Percentiles rank a stretch among this genome's conserved stretches.
Conservation (phyloP, 2,888 invertebrate genomes). For the Neelides folsomi region DNA sequence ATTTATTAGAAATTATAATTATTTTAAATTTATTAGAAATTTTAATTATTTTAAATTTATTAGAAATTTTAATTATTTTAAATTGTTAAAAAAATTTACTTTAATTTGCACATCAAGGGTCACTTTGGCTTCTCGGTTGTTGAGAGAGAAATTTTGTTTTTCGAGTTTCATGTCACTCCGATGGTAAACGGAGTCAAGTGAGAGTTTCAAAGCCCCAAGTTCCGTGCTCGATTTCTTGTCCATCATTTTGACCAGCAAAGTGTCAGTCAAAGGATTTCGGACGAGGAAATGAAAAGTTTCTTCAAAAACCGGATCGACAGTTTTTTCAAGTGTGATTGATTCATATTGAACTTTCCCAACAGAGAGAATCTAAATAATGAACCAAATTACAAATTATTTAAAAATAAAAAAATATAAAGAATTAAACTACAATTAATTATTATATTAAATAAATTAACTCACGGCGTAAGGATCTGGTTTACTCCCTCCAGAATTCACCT, state of each 20-base stretch:
- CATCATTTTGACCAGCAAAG: conserved; percentile 62
- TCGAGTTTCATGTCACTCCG: conserved; percentile 30
- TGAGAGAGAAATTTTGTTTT: conserved; percentile 29
- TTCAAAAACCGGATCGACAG: conserved; percentile 82
- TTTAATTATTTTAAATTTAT: too few species aligned
- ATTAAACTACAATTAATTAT: too few species aligned
- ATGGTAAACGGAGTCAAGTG: conserved; percentile 27
- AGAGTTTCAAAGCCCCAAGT: conserved; percentile 29
- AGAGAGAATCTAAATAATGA: conserved; percentile 15
- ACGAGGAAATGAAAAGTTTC: conserved; percentile 88
- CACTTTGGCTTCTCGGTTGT: conserved; percentile 29
- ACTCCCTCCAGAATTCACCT: conserved; percentile 9
- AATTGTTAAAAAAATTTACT: neutral
- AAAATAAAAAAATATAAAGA: too few species aligned
- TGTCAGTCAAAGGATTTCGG: conserved; percentile 77
- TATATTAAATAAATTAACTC: too few species aligned
- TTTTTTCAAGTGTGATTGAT: conserved; percentile 21
- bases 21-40: too few species aligned
- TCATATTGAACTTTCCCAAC: conserved; percentile 31
- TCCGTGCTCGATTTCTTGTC: conserved; percentile 27
- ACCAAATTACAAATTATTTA: too few species aligned
- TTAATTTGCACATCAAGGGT: conserved; percentile 26
- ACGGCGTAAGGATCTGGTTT: conserved; percentile 31
- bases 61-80: too few species aligned
- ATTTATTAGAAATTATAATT: too few species aligned